These are phyloP conservation scores for Axinella damicornis DNA, from an alignment of 37 sponge, comb jelly and placozoan species.

Conservation along the genomic window DNA sequence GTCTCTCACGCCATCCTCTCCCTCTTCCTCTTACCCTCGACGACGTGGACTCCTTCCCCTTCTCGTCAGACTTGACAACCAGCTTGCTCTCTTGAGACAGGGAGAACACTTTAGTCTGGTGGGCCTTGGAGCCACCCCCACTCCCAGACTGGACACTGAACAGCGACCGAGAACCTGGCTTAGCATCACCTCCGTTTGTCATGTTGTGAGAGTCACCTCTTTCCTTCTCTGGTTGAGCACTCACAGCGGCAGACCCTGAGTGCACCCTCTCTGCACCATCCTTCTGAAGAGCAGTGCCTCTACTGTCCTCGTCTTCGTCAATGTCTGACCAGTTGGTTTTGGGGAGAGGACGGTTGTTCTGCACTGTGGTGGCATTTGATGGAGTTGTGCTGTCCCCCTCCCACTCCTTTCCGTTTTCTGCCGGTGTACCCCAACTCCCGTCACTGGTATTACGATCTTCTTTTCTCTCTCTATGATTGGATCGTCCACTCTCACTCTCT, in stretches of 20 bases:
- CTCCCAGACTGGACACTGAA: background rate
- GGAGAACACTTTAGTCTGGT: constrained; percentile 21
- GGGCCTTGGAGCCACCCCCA: background rate
- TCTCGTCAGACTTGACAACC: background rate
- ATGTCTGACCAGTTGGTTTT: too few relatives aligned
- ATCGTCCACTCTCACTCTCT: background rate
- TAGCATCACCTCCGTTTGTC: background rate
- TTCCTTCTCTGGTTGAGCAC: background rate
- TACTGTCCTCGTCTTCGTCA: background rate
- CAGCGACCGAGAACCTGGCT: too few relatives aligned
- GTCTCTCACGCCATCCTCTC: constrained; percentile 22
- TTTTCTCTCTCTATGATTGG: background rate
- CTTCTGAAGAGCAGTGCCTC: background rate
- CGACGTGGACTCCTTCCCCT: background rate
- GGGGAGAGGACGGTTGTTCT: too few relatives aligned
- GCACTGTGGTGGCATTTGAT: too few relatives aligned
- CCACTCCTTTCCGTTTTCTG: background rate
- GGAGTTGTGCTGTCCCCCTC: constrained; percentile 2
- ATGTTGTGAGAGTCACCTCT: background rate
- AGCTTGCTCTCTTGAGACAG: constrained; percentile 14
- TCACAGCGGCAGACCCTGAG: constrained; percentile 12
- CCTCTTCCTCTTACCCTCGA: constrained; percentile 38
- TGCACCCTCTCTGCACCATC: background rate
- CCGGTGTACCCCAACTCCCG: background rate
- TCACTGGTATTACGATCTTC: background rate